Evolutionary conservation across 1,140 invertebrate species (phyloP).

Genomic region (Diorhabda carinulata): DNA sequence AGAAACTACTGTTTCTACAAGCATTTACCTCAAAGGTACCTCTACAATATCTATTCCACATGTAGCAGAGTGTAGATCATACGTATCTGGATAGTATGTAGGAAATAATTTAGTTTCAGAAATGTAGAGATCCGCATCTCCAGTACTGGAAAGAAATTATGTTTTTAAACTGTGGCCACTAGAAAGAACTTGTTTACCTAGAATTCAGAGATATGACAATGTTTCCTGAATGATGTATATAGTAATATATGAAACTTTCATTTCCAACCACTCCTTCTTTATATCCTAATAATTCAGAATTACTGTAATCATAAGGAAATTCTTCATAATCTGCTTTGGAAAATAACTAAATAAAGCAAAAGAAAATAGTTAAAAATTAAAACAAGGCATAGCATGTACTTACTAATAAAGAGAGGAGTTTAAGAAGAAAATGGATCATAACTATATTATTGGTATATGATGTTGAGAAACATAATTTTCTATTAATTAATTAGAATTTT

Average conservation of each 20-base stretch:
- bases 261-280: constrained; percentile 5
- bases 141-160: constrained; percentile 31
- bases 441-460: background rate
- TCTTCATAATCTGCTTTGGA: background rate
- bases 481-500: no score
- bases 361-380: background rate
- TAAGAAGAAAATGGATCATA: background rate
- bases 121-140: constrained; percentile 58
- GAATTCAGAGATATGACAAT: constrained; percentile 4
- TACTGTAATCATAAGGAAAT: background rate
- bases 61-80: constrained; percentile 55
- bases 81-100: constrained; percentile 51
- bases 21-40: constrained; percentile 46
- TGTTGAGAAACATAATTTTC: no score
- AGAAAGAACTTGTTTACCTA: background rate
- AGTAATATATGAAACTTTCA: constrained; percentile 7
- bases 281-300: constrained; percentile 1
- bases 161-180: background rate
- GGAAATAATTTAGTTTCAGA: constrained; percentile 51
- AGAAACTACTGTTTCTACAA: background rate
- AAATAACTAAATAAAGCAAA: background rate
- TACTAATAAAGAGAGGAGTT: background rate
- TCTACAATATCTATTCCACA: constrained; percentile 55
- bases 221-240: constrained; percentile 9
- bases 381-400: background rate